phyloP scores from a whole-genome alignment of 2,113 vertebrate genomes.

The Actenoides hombroni region DNA sequence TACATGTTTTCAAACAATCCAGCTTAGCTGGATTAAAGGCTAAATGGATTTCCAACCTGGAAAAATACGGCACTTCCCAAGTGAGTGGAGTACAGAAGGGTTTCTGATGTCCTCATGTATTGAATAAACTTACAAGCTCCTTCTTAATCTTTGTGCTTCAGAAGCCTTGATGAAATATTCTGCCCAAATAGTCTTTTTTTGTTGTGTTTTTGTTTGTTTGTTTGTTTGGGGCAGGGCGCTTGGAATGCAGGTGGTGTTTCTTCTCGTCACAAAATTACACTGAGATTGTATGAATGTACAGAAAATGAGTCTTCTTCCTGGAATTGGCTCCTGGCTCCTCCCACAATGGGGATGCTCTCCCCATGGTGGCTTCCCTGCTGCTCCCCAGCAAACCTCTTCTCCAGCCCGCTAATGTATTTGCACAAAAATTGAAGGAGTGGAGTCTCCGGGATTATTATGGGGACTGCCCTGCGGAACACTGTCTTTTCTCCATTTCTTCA shows the following conservation, averaged over 20 bases:
- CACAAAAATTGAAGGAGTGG: not conserved
- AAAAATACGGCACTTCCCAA: fast-evolving
- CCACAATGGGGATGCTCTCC: not conserved
- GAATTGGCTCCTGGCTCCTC: not conserved
- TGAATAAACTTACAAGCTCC: not conserved
- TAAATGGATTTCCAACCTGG: not conserved
- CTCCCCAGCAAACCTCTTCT: not conserved
- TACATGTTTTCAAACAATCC: not conserved
- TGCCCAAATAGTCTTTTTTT: not conserved
- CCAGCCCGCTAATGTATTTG: not conserved
- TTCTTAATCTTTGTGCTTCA: not conserved
- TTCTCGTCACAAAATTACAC: not conserved
- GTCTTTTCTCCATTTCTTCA: not conserved
- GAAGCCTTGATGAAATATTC: not conserved
- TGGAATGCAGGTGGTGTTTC: not conserved
- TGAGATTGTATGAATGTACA: fast-evolving
- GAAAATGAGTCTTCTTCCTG: not conserved
- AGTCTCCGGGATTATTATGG: not conserved
- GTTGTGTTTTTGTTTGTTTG: not conserved
- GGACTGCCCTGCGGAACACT: not conserved
- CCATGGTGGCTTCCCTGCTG: fast-evolving
- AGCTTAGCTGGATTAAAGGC: not conserved
- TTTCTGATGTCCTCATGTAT: too few relatives aligned
- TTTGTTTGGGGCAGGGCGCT: not conserved
- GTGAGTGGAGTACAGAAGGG: not conserved